Conservation (phyloP, 2,797 vertebrate species). For the Psittacula derbiana region DNA sequence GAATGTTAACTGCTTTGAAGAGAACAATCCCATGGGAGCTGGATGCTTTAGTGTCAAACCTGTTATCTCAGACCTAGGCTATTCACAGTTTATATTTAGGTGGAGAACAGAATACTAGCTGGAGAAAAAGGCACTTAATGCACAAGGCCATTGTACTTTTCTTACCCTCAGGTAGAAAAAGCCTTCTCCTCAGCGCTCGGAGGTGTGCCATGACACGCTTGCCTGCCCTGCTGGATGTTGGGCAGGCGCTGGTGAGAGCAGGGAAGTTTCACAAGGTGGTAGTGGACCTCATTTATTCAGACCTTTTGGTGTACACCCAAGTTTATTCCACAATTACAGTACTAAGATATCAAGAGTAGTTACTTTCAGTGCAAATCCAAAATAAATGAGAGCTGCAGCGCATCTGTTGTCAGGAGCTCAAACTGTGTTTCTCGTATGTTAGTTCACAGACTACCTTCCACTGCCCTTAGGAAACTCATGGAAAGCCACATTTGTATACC, state of each 20-base stretch:
- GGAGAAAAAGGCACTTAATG: neutral
- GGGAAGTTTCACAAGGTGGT: neutral
- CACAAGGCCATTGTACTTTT: neutral
- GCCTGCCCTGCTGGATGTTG: neutral
- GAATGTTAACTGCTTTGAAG: neutral
- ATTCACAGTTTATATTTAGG: neutral
- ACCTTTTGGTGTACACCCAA: neutral
- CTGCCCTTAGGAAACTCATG: neutral
- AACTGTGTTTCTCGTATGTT: neutral
- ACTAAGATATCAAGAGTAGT: neutral
- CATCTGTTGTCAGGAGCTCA: neutral
- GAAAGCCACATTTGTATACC: neutral
- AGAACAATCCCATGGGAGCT: neutral
- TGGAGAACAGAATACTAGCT: neutral
- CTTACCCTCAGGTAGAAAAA: neutral
- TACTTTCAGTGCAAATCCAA: slow-evolving; percentile 1
- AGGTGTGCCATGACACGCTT: fast-evolving
- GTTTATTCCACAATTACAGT: neutral
- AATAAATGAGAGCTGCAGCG: neutral
- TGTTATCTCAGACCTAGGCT: neutral
- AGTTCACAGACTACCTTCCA: neutral
- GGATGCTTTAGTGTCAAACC: neutral
- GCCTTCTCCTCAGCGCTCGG: fast-evolving
- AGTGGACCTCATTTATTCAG: neutral
- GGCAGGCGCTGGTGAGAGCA: neutral